These are phyloP conservation scores for Podocnemis expansa DNA, from an alignment of 2,113 vertebrate genomes.

Conservation along the genomic window DNA sequence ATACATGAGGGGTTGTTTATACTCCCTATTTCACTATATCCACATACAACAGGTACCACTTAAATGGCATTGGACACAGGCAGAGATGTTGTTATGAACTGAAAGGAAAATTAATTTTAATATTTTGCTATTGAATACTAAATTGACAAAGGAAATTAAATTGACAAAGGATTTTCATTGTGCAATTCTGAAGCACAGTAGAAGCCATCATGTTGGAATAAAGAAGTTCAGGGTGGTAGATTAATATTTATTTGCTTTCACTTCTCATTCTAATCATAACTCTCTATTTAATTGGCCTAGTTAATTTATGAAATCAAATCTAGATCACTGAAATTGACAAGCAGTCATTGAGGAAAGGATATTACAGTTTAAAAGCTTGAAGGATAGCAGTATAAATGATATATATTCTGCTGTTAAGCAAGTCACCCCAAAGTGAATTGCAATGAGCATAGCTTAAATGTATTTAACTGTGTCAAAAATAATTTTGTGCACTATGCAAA, in stretches of 20 bases:
- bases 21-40: not conserved
- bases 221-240: slow-evolving; percentile 50
- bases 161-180: not conserved
- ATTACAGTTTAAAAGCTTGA: slow-evolving; percentile 79
- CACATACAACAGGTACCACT: not conserved
- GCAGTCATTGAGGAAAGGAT: slow-evolving; percentile 76
- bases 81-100: not conserved
- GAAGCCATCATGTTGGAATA: slow-evolving; percentile 41
- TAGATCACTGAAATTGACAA: slow-evolving; percentile 80
- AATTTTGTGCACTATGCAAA: slow-evolving; percentile 61
- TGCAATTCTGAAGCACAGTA: slow-evolving; percentile 6
- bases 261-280: slow-evolving; percentile 77
- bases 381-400: slow-evolving; percentile 76
- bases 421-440: slow-evolving; percentile 73
- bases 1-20: not conserved
- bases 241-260: slow-evolving; percentile 79
- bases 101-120: slow-evolving; percentile 11
- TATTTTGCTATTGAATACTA: slow-evolving; percentile 12
- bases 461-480: slow-evolving; percentile 69
- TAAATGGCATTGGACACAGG: not conserved
- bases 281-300: slow-evolving; percentile 75
- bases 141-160: slow-evolving; percentile 15
- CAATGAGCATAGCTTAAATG: slow-evolving; percentile 62
- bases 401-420: slow-evolving; percentile 73
- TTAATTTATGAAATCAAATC: slow-evolving; percentile 82